Base-by-base conservation (phyloP, 2,797 vertebrate genomes). In the Bufotes viridis region DNA sequence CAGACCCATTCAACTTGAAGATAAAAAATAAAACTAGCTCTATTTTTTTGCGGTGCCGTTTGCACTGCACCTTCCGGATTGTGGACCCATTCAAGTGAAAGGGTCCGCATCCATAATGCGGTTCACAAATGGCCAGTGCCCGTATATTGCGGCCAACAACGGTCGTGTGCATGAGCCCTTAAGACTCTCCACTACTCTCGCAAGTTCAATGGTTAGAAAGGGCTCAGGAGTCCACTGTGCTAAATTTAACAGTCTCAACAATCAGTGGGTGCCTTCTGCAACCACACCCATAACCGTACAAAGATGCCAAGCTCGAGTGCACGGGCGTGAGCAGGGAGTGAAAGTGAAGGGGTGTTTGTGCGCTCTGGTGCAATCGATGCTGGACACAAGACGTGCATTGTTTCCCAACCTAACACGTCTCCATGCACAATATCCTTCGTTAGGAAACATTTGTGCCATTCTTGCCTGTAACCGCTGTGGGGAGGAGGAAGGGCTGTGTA, bases 381-480 rank as follows among this genome's bases (percentile, higher is more conserved):
- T 24, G 51, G 26, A 69, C 58, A 76, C 55, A 82, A 87, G 69
- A 76, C 76, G 67, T 63, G 53, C 22, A 87, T 74, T 81, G 80
- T 82, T 87, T 81, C 86, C 57, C 69, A 82, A 81, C 67, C 55
- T 5, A 49, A 57, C 55, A 18, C 78, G 72, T 87, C 67, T 76
- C 58, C 57, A 63, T 87, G 72, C 72, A 78, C 70, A 83, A 87
- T 87, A 83, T 83, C 81, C 61, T 83, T 76, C 81, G 78, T 82
- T 87, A 78, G 79, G 79, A 82, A 87, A 87, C 70, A 82, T 83
- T 67, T 78, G 70, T 87, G 58, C 58, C 81, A 67, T 78, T 78
- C 81, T 82, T 87, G 86, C 79, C 81, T 87, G 78, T 81, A 81
- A 74, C 34, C 57, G 9, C 65, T 26, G 78, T 24, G 29, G 63